Evolutionary conservation across 2,888 invertebrate genomes (phyloP), one percentile per base, ranked within the genome.

Genomic region (Erpobdella octoculata): DNA sequence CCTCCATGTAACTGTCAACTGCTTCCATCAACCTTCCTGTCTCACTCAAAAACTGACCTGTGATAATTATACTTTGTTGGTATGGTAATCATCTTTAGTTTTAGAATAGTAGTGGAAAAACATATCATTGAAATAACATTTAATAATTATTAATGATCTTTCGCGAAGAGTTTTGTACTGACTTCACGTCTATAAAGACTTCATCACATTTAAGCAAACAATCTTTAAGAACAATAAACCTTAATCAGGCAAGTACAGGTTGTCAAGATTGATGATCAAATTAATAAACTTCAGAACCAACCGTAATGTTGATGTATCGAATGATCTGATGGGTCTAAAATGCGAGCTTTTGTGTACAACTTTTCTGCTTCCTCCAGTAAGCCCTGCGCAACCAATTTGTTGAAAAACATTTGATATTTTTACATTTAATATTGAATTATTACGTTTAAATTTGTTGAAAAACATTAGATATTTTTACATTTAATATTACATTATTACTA

Each of bases 281-380:
- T n/a, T n/a, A n/a, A n/a, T n/a, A 21, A 21, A 33, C 46, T 9
- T 0, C 0, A 38, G 1, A 21, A 61, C 87, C 86, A 84, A 90
- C 93, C 93, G 83, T 92, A 93, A 84, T 93, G 92, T 84, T 92
- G 91, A 83, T 91, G 89, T 66, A 92, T 90, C 78, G 89, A 88
- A 21, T 91, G 88, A 82, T 93, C 92, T 75, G 88, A 87, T 31
- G 92, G 91, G 73, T 92, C 92, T 78, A 93, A 85, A 76, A 88
- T 86, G 77, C 91, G 86, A 35, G 93, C 93, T 82, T 90, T 89
- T 79, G 89, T 87, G 83, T 92, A 93, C 91, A 91, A 92, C 80
- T 89, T 87, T 84, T 93, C 93, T 0, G 93, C 93, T 83, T 92
- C 92, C 71, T 88, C 86, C 73, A 88, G 86, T 79, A 91, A 87